Evolutionary conservation across 53 echinoderm and acorn worm genomes (phyloP).

Genomic region (Arbacia lixula): DNA sequence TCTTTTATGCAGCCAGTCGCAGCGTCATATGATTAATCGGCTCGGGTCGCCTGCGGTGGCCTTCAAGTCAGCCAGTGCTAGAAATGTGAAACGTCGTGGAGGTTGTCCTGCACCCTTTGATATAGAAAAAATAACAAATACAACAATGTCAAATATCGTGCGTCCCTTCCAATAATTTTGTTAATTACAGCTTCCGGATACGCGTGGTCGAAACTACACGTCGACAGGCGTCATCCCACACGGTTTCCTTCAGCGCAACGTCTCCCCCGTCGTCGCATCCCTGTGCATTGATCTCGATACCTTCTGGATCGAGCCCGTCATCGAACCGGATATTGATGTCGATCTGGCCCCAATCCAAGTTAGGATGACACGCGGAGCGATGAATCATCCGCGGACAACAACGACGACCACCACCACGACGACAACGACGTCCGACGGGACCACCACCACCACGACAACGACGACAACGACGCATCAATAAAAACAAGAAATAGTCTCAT

Average conservation of each 20-base stretch:
- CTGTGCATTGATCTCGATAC: constrained; percentile 2
- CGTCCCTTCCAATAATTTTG: neutral
- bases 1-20: no score
- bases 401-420: constrained; percentile 16
- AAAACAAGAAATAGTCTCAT: neutral
- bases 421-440: neutral
- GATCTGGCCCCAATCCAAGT: neutral
- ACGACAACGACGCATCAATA: neutral
- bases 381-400: neutral
- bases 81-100: neutral
- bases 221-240: constrained; percentile 6
- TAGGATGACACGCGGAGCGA: neutral
- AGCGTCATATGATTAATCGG: no score
- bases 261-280: neutral
- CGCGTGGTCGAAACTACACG: constrained; percentile 22
- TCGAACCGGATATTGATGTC: no score
- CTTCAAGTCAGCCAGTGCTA: no score
- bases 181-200: neutral
- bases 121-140: no score
- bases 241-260: constrained; percentile 1
- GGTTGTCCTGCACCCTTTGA: neutral
- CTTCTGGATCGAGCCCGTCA: constrained; percentile 20
- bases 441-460: neutral
- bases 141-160: no score
- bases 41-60: no score